phyloP scores from a whole-genome alignment of 2,113 vertebrate species.

The Scomber colias region DNA sequence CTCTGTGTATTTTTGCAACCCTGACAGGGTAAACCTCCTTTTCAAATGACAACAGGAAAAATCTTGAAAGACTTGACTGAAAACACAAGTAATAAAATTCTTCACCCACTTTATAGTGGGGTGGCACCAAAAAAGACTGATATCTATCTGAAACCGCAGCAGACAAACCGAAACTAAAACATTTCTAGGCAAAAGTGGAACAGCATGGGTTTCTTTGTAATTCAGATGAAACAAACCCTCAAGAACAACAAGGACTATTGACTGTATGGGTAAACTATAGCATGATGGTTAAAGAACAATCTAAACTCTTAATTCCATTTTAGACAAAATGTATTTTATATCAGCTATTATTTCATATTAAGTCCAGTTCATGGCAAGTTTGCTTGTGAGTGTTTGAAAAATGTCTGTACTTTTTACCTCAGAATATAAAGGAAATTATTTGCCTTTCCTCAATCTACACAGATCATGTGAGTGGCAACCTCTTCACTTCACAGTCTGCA shows the following conservation, averaged over 20 bases:
- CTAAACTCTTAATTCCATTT: neutral
- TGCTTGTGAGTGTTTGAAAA: neutral
- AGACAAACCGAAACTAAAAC: conserved; percentile 1
- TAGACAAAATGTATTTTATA: neutral
- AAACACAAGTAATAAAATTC: too few species aligned
- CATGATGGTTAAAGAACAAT: neutral
- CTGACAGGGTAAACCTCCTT: too few species aligned
- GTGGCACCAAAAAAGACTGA: neutral
- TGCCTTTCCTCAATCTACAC: conserved; percentile 31
- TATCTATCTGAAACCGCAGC: neutral
- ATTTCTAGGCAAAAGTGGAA: neutral
- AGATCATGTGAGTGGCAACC: conserved; percentile 25
- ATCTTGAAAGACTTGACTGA: neutral
- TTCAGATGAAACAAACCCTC: neutral
- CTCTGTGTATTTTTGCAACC: too few species aligned
- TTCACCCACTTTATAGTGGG: neutral
- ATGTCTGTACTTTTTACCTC: neutral
- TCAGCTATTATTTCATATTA: neutral
- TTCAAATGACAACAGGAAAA: too few species aligned
- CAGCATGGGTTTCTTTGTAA: neutral
- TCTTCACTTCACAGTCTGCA: conserved; percentile 42
- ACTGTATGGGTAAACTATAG: neutral
- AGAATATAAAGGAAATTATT: conserved; percentile 9
- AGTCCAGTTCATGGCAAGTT: neutral
- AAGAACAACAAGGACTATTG: neutral